A percentile compares a stretch with the other conserved stretches of the same genome.
phyloP scores from a whole-genome alignment of 2,797 vertebrate genomes.

The Peromyscus nudipes region DNA sequence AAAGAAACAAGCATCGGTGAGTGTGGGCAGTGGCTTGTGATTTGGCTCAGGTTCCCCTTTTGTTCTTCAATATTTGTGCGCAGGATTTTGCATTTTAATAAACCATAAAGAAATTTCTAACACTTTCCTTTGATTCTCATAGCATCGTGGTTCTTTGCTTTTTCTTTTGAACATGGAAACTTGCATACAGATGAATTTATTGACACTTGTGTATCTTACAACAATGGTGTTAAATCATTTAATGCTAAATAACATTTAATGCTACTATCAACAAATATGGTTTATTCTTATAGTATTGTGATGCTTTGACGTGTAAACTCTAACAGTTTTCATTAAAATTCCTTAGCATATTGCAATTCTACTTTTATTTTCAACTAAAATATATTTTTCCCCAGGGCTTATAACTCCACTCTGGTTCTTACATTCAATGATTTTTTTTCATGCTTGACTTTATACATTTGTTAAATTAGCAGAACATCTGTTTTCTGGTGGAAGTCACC shows the following conservation, averaged over 20 bases:
- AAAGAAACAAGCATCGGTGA: no score
- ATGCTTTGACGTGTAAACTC: background rate
- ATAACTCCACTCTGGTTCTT: constrained; percentile 3
- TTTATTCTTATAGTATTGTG: background rate
- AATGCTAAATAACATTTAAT: background rate
- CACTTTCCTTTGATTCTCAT: background rate
- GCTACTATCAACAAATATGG: background rate
- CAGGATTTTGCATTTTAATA: no score
- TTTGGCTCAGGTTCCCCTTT: no score
- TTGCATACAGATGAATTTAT: background rate
- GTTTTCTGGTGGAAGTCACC: background rate
- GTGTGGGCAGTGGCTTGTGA: no score
- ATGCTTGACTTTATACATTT: constrained; percentile 33
- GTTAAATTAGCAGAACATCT: constrained; percentile 27
- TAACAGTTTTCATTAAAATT: background rate
- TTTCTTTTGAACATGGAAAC: background rate
- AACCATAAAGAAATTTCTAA: no score
- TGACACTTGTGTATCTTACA: background rate
- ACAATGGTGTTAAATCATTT: background rate
- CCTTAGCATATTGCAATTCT: background rate
- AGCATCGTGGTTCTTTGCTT: background rate
- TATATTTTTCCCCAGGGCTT: background rate
- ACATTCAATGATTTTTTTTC: constrained; percentile 11
- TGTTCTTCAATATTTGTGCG: no score
- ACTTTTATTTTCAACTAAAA: background rate